Evolutionary conservation across 1,140 invertebrate genomes (phyloP).

Genomic region (Saccostrea cuccullata): DNA sequence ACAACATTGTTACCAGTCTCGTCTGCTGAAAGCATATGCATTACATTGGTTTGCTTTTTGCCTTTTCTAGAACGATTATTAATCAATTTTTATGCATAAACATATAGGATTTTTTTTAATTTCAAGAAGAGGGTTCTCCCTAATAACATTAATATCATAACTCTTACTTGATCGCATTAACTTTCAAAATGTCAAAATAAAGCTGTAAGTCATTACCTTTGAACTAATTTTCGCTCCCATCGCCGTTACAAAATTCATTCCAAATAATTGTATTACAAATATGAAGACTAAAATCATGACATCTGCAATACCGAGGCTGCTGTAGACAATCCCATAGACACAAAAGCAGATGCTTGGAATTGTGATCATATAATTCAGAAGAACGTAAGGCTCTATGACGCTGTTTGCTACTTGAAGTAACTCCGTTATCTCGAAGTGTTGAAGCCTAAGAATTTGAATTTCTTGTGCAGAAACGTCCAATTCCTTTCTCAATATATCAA

Average conservation of each 20-base stretch:
- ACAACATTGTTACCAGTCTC: too few relatives aligned
- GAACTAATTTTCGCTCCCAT: not conserved
- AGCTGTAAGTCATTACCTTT: not conserved
- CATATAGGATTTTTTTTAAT: too few relatives aligned
- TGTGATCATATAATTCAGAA: not conserved
- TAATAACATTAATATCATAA: too few relatives aligned
- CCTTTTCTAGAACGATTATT: too few relatives aligned
- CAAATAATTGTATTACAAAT: not conserved
- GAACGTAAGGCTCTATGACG: not conserved
- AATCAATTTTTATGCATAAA: too few relatives aligned
- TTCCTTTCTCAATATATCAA: not conserved
- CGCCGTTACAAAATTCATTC: not conserved
- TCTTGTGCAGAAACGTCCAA: not conserved
- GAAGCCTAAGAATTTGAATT: not conserved
- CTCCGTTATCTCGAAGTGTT: not conserved
- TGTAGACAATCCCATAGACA: slow-evolving; percentile 14
- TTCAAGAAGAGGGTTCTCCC: too few relatives aligned
- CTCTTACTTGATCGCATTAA: too few relatives aligned
- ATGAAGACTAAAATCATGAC: not conserved
- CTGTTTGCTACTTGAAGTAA: not conserved
- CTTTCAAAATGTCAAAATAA: too few relatives aligned
- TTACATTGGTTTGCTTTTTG: too few relatives aligned
- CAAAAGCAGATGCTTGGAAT: not conserved
- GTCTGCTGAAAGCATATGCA: too few relatives aligned
- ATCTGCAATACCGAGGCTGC: not conserved